A percentile compares a stretch with the other conserved stretches of the same genome.
phyloP scores from a whole-genome alignment of 2,113 vertebrate genomes.

The Alligator mississippiensis region DNA sequence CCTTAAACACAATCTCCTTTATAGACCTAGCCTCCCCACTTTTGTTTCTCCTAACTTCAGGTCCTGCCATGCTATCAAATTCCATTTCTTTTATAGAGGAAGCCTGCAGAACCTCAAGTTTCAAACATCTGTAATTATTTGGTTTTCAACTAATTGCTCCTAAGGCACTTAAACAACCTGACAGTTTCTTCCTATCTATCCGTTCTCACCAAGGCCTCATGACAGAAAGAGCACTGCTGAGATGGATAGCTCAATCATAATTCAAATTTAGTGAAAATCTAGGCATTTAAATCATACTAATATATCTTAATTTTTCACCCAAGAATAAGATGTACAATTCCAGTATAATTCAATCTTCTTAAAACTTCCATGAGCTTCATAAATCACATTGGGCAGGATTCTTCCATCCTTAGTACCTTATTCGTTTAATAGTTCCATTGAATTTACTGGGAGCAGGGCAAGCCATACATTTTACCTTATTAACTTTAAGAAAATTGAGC shows the following conservation, averaged over 20 bases:
- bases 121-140: not conserved
- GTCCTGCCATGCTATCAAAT: not conserved
- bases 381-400: constrained; percentile 53
- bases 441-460: not conserved
- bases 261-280: constrained; percentile 48
- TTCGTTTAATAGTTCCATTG: not conserved
- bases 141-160: not conserved
- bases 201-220: not conserved
- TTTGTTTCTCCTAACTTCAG: not conserved
- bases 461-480: fast-evolving
- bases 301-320: constrained; percentile 72
- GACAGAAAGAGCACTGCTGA: not conserved
- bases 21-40: not conserved
- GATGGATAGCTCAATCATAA: constrained; percentile 31
- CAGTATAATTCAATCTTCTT: constrained; percentile 68
- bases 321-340: constrained; percentile 37
- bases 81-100: not conserved
- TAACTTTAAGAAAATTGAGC: not conserved
- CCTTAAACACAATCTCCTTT: not conserved
- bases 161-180: not conserved
- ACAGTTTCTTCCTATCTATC: not conserved
- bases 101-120: not conserved
- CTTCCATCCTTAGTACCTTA: not conserved
- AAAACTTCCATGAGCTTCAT: constrained; percentile 66
- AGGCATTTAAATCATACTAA: constrained; percentile 55